Evolutionary conservation across 1,140 invertebrate species (phyloP), one percentile per base, ranked within the genome.

Genomic region (Drosophila santomea): DNA sequence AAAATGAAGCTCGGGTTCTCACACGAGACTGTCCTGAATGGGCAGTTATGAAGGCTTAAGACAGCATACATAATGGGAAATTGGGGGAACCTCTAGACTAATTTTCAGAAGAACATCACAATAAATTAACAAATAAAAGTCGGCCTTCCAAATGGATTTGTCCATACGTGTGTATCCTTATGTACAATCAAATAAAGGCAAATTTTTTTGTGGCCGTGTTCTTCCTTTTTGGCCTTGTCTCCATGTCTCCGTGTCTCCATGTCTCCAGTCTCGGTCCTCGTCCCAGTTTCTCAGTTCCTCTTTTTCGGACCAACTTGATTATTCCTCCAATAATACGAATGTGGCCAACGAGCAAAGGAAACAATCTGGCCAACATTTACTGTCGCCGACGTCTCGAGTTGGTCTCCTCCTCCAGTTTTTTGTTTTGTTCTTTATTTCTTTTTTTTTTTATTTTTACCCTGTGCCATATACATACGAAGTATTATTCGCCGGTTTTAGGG

Each of bases 51-150:
- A 63, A 54, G 78, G 64, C 83, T 86, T 81, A 86, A 71, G 60
- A 74, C 50, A 76, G 58, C 66, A 63, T 56, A 62, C 68, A 86
- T 85, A 81, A 86, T 85, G 82, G 74, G 69, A 86, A 86, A 85
- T 86, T 86, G 74, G 74, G 63, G 66, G 61, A 69, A 80, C 66
- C 82, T 86, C 62, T 75, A 74, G 78, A 86, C 83, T 86, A 81
- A 86, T 86, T 86, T 86, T 86, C 82, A 78, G 66, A 36, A 67
- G 82, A 86, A 86, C 82, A 86, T 86, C 83, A 86, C 79, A 86
- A 86, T 86, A 86, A 86, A 86, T 86, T 86, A 86, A 88, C 82
- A 88, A 86, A 86, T 86, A 88, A 86, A 86, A 88, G 66, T 88
- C 63, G 67, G 66, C 35, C 67, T 68, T 47, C 51, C 80, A 73